Conservation (phyloP, 1,140 invertebrate genomes). For the Dolichoris vasculosae region DNA sequence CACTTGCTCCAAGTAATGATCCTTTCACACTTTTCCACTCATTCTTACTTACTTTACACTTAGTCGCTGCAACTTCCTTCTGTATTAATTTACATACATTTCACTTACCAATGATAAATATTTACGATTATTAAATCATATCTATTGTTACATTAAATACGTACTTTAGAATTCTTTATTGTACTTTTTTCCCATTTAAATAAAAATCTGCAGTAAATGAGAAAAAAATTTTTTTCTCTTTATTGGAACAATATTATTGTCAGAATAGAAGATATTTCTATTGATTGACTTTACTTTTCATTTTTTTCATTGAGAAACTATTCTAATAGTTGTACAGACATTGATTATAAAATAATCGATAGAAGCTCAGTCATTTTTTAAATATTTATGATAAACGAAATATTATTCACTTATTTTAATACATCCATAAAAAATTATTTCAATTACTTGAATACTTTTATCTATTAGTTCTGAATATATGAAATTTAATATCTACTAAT, state of each 20-base stretch:
- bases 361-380: not conserved
- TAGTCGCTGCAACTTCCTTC: conserved; percentile 32
- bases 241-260: not conserved
- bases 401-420: too few species aligned
- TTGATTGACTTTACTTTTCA: not conserved
- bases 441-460: too few species aligned
- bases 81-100: conserved; percentile 35
- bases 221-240: not conserved
- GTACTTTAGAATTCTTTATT: not conserved
- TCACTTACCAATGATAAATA: conserved; percentile 26
- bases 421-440: too few species aligned
- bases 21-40: conserved; percentile 19
- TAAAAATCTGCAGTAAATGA: not conserved
- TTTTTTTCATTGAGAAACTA: not conserved
- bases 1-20: not conserved
- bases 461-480: too few species aligned
- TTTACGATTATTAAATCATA: not conserved
- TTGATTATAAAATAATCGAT: not conserved
- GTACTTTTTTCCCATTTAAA: not conserved
- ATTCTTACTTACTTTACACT: not conserved
- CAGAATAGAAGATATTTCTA: not conserved
- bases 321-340: not conserved
- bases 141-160: not conserved
- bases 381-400: too few species aligned
- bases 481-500: too few species aligned